phyloP scores from a whole-genome alignment of 2,888 invertebrate species.

The Lordiphosa fenestrarum region DNA sequence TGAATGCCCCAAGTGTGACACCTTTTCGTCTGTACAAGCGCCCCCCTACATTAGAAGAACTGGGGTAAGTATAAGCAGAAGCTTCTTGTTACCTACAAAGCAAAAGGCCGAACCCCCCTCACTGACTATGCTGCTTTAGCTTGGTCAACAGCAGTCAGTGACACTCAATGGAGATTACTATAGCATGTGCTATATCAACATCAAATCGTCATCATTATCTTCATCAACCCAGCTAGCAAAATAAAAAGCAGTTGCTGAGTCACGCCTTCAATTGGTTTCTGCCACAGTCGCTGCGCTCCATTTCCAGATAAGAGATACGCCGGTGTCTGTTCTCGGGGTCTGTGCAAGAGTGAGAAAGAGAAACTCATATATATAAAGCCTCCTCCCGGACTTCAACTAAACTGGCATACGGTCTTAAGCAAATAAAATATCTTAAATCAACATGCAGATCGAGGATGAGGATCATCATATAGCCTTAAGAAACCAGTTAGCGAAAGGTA shows the following conservation, averaged over 20 bases:
- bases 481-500: constrained; percentile 77
- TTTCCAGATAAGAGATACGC: constrained; percentile 7
- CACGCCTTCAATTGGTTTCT: constrained; percentile 17
- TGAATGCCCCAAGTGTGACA: no score
- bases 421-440: constrained; percentile 19
- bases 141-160: no score
- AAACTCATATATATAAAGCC: not conserved
- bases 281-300: constrained; percentile 18
- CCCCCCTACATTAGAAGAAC: no score
- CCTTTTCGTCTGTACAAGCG: no score
- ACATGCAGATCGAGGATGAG: constrained; percentile 25
- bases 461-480: constrained; percentile 33
- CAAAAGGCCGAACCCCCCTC: no score
- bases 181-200: no score
- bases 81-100: no score
- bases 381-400: constrained; percentile 9
- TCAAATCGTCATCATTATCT: constrained; percentile 7
- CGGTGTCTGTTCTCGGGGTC: not conserved
- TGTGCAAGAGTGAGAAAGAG: not conserved
- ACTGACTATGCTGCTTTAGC: no score
- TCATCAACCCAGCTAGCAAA: constrained; percentile 11
- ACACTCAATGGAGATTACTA: no score
- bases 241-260: constrained; percentile 24
- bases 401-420: constrained; percentile 14
- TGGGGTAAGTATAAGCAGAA: no score